A percentile compares a stretch with the other conserved stretches of the same genome.
Evolutionary conservation across 2,797 vertebrate species (phyloP).

Genomic region (Gadopsis bispinosus): DNA sequence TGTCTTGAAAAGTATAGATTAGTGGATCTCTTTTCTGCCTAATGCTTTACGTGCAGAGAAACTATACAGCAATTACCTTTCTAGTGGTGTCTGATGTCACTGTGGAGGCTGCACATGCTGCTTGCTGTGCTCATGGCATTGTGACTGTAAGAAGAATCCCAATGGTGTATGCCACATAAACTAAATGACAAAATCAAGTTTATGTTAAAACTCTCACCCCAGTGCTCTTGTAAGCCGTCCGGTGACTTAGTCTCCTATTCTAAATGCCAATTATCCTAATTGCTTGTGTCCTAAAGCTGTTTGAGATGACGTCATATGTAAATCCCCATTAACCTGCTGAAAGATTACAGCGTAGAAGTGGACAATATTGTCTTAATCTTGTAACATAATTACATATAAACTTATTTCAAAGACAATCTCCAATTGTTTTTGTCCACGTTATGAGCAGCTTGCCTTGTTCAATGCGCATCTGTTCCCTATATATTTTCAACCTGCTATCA

Average conservation of each 20-base stretch:
- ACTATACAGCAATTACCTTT: neutral
- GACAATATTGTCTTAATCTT: neutral
- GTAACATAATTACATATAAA: neutral
- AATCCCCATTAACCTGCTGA: slow-evolving; percentile 4
- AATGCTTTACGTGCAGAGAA: neutral
- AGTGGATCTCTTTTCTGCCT: no score
- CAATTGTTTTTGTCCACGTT: neutral
- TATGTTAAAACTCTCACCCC: neutral
- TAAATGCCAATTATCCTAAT: slow-evolving; percentile 14
- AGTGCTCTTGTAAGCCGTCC: neutral
- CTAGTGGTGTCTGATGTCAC: neutral
- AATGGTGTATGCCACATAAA: neutral
- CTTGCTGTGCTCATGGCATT: neutral
- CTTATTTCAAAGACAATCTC: no score
- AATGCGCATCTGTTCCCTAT: neutral
- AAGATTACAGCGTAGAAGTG: neutral
- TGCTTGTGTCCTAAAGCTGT: slow-evolving; percentile 1
- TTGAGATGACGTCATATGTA: slow-evolving; percentile 3
- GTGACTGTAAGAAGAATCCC: neutral
- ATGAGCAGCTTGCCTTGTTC: no score
- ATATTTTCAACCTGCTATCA: neutral
- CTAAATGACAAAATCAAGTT: neutral
- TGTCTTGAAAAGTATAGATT: neutral
- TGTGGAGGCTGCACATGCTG: neutral
- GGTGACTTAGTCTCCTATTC: neutral